A percentile compares a stretch with the other conserved stretches of the same genome.
These are phyloP conservation scores for Enteromius anoplus DNA, from an alignment of 2,797 vertebrate genomes.

Conservation along the genomic window DNA sequence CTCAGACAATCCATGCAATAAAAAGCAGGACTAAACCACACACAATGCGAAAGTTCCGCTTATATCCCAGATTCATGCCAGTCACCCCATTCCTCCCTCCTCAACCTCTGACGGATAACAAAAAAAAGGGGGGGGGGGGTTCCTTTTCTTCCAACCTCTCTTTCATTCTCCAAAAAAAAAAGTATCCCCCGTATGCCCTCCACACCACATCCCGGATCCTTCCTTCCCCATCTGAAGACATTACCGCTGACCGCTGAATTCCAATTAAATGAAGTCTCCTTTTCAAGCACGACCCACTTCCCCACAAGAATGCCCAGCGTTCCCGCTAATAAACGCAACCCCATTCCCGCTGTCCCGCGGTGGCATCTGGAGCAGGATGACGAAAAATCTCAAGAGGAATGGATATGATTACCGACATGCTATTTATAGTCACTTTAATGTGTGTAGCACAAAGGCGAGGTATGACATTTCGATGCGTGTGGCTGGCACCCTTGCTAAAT, in stretches of 20 bases:
- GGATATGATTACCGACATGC: constrained; percentile 53
- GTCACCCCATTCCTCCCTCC: constrained; percentile 37
- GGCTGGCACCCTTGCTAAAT: constrained; percentile 4
- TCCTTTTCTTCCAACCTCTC: constrained; percentile 48
- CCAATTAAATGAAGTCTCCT: constrained; percentile 82
- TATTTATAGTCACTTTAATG: constrained; percentile 57
- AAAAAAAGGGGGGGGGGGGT: constrained; percentile 42
- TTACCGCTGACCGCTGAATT: constrained; percentile 80
- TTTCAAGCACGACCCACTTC: constrained; percentile 78
- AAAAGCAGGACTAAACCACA: constrained; percentile 60
- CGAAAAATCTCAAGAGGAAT: constrained; percentile 9
- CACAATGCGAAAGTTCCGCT: constrained; percentile 60
- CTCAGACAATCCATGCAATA: constrained; percentile 66
- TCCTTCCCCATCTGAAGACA: constrained; percentile 73
- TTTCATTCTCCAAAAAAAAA: constrained; percentile 40
- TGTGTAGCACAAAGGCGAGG: constrained; percentile 49
- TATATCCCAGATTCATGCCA: constrained; percentile 49
- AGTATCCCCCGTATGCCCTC: constrained; percentile 47
- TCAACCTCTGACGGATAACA: constrained; percentile 44
- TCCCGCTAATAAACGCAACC: constrained; percentile 60
- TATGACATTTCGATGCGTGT: constrained; percentile 37
- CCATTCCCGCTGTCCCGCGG: constrained; percentile 9
- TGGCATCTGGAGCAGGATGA: constrained; percentile 57
- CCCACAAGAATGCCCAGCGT: constrained; percentile 74
- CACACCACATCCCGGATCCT: constrained; percentile 64